Evolutionary conservation across 2,113 vertebrate species (phyloP), one percentile per base, ranked within the genome.

Genomic region (Litocranius walleri): DNA sequence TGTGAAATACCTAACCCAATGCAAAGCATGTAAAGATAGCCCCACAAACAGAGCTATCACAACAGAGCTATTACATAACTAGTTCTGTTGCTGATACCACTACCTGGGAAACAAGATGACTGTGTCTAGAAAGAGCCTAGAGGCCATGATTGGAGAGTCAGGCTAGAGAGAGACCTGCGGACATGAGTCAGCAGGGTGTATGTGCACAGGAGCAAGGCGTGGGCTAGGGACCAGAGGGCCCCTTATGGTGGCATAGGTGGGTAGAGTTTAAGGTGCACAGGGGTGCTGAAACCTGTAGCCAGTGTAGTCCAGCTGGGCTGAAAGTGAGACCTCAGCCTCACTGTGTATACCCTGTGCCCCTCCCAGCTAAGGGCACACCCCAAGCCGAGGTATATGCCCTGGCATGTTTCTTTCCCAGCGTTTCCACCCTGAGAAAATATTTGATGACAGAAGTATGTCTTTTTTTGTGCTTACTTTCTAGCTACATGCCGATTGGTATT

Each of bases 401-500:
- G 21, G 17, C 86, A 61, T 5, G 1, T 33, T 59, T 52, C 90
- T 27, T 94, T 36, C 71, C 90, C 40, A 6, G 4, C 1, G 1
- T 7, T 67, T 82, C 57, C 61, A 87, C 56, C 27, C 74, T 29
- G 50, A 92, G 88, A 77, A 95, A 71, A n/a, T 13, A 29, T 61
- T 74, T 54, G 30, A 21, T 85, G 25, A 96, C 5, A 1, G 30
- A 62, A 71, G 14, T 3, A 4, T 25, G 21, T 8, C 91, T 98
- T 40, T 90, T 97, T 95, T 98, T 84, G 48, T 95, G 62, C 59
- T 98, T 96, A 3, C 74, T 97, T 99, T 99, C 56, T 98, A 99
- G 99, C 98, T 99, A 99, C 98, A 99, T 99, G 99, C 99, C 99
- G 0, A 1, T 99, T 1, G 99, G 99, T 45, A 99, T 99, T 62